Percentiles rank a stretch among this genome's conserved stretches.
Conservation (phyloP, 2,113 vertebrate genomes). For the Hydrochoerus hydrochaeris region DNA sequence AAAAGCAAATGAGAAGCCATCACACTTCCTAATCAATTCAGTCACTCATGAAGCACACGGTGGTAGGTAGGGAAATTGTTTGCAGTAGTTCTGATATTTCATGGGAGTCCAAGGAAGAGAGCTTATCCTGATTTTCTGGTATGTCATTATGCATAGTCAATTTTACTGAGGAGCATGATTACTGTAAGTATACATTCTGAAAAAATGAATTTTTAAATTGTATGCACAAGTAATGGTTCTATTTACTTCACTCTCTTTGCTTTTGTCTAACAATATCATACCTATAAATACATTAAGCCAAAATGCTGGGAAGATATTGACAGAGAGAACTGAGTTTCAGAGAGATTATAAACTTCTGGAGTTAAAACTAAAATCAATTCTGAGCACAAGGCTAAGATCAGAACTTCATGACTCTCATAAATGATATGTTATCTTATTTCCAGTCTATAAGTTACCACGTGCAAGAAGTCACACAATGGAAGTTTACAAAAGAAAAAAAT, state of each 20-base stretch:
- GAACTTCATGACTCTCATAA: slow-evolving; percentile 41
- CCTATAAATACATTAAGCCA: neutral
- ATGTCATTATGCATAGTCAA: neutral
- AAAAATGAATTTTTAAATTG: neutral
- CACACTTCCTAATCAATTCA: neutral
- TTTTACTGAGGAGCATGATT: neutral
- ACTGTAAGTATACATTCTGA: neutral
- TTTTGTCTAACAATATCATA: neutral
- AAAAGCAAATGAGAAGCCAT: slow-evolving; percentile 52
- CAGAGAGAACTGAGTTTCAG: neutral
- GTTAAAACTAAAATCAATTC: slow-evolving; percentile 26
- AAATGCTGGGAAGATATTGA: neutral
- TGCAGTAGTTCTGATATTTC: slow-evolving; percentile 42
- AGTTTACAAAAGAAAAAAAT: slow-evolving; percentile 40
- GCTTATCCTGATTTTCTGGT: neutral
- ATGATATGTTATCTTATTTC: neutral
- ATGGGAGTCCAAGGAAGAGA: neutral
- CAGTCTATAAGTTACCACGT: neutral
- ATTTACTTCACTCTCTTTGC: neutral
- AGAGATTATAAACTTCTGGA: neutral
- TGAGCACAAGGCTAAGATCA: neutral
- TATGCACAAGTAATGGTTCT: neutral
- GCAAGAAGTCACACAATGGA: neutral
- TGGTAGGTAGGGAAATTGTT: neutral
- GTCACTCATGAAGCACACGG: neutral